Base-by-base conservation (phyloP, 2,888 invertebrate species). In the Hydrotaea diabolus region DNA sequence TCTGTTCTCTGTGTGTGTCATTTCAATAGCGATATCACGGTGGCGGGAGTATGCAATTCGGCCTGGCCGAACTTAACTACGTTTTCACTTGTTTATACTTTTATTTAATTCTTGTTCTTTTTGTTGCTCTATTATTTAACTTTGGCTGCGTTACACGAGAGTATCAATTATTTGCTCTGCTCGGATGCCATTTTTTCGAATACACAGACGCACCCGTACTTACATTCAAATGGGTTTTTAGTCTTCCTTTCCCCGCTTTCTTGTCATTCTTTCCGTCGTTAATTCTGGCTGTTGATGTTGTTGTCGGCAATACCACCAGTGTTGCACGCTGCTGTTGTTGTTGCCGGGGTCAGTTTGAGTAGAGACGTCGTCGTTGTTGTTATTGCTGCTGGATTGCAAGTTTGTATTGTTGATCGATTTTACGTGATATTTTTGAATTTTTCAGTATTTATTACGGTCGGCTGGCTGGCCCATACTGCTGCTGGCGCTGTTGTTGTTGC, bases 361-460 rank as follows among this genome's bases (percentile, higher is more conserved):
- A n/a, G n/a, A n/a, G n/a, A n/a, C n/a, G n/a, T n/a, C n/a, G n/a
- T n/a, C n/a, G 55, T 39, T 77, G 78, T 87, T 82, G 77, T 72
- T 76, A 43, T 55, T 55, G 80, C 72, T 46, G 39, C 69, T 57
- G 77, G 87, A 87, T 86, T 89, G 91, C 90, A 90, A 90, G 90
- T 90, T 90, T 91, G 90, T 91, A 90, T 90, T 91, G 90, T 90
- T 91, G 91, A 91, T 91, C 91, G 91, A 91, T 91, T 91, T 91
- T 91, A 91, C 91, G 91, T 91, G 91, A 91, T 91, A 90, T 91
- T 91, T 91, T 89, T 88, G 89, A 91, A 90, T 89, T 91, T 90
- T 91, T 89, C 88, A 87, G 91, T 90, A 91, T 90, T 90, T 91
- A 90, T 89, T 87, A 87, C 88, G 87, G 86, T 77, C 73, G 85